Evolutionary conservation across 2,888 invertebrate species (phyloP).

Genomic region (Drosophila quasianomalipes): DNA sequence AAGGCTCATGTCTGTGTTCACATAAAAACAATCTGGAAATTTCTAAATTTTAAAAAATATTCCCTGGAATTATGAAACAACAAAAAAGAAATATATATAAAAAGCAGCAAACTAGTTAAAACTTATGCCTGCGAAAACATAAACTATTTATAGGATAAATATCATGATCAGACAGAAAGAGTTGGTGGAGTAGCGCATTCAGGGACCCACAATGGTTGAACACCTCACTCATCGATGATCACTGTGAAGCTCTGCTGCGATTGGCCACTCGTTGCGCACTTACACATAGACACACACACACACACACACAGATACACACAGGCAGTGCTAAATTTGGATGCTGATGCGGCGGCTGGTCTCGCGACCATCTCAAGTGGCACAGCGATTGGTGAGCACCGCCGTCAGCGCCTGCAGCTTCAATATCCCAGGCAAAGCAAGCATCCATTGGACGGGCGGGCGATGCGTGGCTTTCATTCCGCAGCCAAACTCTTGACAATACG

Average conservation of each 20-base stretch:
- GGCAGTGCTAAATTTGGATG: constrained; percentile 51
- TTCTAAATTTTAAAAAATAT: neutral
- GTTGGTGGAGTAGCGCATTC: constrained; percentile 13
- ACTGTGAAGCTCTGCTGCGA: constrained; percentile 22
- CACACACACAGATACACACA: constrained; percentile 3
- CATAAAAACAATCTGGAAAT: neutral
- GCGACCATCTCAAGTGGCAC: constrained; percentile 51
- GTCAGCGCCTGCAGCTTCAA: constrained; percentile 16
- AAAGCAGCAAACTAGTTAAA: neutral
- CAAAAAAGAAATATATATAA: neutral
- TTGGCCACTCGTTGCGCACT: constrained; percentile 31
- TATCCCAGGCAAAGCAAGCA: constrained; percentile 27
- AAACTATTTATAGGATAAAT: neutral
- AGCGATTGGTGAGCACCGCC: constrained; percentile 50
- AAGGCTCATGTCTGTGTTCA: too few relatives aligned
- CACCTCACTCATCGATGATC: constrained; percentile 1
- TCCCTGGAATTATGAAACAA: neutral
- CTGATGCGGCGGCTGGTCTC: constrained; percentile 33
- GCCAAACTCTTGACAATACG: constrained; percentile 70
- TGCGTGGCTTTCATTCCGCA: constrained; percentile 76
- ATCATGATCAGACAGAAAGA: neutral
- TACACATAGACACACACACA: constrained; percentile 7
- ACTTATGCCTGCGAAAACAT: neutral
- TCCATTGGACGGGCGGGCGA: constrained; percentile 45
- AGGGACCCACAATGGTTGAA: neutral